phyloP scores from a whole-genome alignment of 2,888 invertebrate species.

The Phlogophora meticulosa region DNA sequence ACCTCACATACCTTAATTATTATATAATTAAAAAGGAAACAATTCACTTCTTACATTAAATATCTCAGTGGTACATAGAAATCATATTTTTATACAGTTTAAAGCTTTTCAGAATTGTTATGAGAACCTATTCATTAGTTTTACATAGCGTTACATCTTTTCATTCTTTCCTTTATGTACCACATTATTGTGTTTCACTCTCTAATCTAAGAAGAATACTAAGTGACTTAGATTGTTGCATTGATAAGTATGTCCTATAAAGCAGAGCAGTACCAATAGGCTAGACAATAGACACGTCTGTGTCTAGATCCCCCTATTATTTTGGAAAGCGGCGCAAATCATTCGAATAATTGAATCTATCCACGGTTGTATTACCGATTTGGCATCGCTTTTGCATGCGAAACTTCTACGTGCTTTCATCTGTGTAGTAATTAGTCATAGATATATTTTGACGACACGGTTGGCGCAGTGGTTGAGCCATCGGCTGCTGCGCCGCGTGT shows the following conservation, averaged over 20 bases:
- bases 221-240: constrained; percentile 4
- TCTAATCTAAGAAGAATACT: neutral
- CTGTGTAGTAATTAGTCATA: constrained; percentile 31
- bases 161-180: neutral
- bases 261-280: neutral
- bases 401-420: constrained; percentile 21
- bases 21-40: too few relatives aligned
- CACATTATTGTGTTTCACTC: neutral
- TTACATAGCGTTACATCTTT: too few relatives aligned
- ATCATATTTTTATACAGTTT: too few relatives aligned
- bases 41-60: too few relatives aligned
- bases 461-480: too few relatives aligned
- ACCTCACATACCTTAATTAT: too few relatives aligned
- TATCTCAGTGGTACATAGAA: too few relatives aligned
- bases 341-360: constrained; percentile 9
- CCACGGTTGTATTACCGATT: constrained; percentile 37
- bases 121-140: too few relatives aligned
- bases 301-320: constrained; percentile 15
- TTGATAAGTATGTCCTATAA: neutral
- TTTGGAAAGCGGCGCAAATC: constrained; percentile 52
- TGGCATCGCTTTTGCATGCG: constrained; percentile 18
- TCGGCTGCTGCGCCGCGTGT: too few relatives aligned
- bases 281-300: constrained; percentile 12
- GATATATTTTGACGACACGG: too few relatives aligned
- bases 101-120: neutral